phyloP scores from a whole-genome alignment of 2,888 invertebrate species.

The Ephialtes manifestator region DNA sequence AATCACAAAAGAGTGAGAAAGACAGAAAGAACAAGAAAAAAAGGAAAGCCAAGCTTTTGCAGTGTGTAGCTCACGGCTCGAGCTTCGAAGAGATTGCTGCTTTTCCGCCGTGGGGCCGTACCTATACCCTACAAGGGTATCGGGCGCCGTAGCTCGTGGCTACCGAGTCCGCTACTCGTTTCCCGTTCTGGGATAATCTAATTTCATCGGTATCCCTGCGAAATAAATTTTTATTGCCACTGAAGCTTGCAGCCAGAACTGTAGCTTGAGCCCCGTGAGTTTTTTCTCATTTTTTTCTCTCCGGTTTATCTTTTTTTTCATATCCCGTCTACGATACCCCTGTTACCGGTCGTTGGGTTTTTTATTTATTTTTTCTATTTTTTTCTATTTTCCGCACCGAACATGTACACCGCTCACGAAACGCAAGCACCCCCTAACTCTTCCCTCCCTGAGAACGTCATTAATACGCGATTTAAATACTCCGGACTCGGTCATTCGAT shows the following conservation, averaged over 20 bases:
- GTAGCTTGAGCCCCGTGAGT: constrained; percentile 41
- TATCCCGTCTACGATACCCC: constrained; percentile 43
- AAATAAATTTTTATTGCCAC: constrained; percentile 79
- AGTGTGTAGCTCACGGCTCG: constrained; percentile 29
- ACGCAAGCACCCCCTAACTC: constrained; percentile 3
- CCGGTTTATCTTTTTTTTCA: constrained; percentile 53
- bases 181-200: constrained; percentile 77
- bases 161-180: constrained; percentile 68
- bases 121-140: constrained; percentile 28
- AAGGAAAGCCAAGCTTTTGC: constrained; percentile 43
- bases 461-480: constrained; percentile 66
- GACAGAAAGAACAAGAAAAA: constrained; percentile 19
- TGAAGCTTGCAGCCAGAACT: constrained; percentile 73
- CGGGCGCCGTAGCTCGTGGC: constrained; percentile 57
- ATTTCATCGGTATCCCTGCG: constrained; percentile 73
- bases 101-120: constrained; percentile 65
- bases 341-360: constrained; percentile 34
- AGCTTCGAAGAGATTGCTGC: constrained; percentile 78
- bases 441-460: constrained; percentile 32
- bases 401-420: constrained; percentile 50
- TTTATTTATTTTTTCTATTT: constrained; percentile 26
- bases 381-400: constrained; percentile 25
- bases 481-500: constrained; percentile 62
- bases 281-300: constrained; percentile 52
- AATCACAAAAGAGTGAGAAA: neutral